Conservation (phyloP, 1,140 invertebrate genomes). For the Anoplolepis gracilipes region DNA sequence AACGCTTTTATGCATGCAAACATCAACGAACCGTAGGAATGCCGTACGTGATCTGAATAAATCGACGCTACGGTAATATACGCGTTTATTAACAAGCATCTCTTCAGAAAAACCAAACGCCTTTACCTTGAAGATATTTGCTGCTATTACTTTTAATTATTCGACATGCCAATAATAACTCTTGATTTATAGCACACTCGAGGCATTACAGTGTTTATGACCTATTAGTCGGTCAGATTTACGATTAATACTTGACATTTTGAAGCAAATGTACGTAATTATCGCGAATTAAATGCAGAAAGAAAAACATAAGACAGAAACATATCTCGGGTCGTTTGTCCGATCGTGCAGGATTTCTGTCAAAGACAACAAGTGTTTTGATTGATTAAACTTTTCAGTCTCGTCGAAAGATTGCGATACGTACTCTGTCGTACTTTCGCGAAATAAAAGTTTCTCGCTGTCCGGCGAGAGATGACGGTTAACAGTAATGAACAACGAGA, state of each 20-base stretch:
- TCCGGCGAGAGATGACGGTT: conserved; percentile 53
- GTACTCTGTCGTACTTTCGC: conserved; percentile 11
- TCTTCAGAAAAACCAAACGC: conserved; percentile 17
- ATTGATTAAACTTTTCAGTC: not conserved
- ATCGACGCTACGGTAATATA: conserved; percentile 14
- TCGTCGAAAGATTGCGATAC: not conserved
- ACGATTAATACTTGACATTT: conserved; percentile 47
- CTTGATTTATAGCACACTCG: conserved; percentile 62
- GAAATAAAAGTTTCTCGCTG: conserved; percentile 42
- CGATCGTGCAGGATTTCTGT: not conserved
- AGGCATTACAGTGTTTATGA: conserved; percentile 63
- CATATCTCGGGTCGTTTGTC: not conserved
- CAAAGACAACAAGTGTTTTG: not conserved
- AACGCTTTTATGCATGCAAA: conserved; percentile 10
- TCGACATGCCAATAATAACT: conserved; percentile 65
- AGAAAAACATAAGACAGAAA: not conserved
- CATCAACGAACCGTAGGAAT: conserved; percentile 1
- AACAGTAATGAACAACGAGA: conserved; percentile 75
- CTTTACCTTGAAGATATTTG: conserved; percentile 50
- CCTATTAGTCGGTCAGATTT: conserved; percentile 67
- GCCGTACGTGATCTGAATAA: conserved; percentile 21
- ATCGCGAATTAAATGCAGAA: conserved; percentile 64
- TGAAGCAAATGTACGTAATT: conserved; percentile 33
- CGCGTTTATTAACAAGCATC: not conserved
- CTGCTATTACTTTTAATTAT: conserved; percentile 71